A percentile compares a stretch with the other conserved stretches of the same genome.
These are phyloP conservation scores for Cyprinodon variegatus DNA, from an alignment of 2,113 vertebrate genomes.

Conservation along the genomic window DNA sequence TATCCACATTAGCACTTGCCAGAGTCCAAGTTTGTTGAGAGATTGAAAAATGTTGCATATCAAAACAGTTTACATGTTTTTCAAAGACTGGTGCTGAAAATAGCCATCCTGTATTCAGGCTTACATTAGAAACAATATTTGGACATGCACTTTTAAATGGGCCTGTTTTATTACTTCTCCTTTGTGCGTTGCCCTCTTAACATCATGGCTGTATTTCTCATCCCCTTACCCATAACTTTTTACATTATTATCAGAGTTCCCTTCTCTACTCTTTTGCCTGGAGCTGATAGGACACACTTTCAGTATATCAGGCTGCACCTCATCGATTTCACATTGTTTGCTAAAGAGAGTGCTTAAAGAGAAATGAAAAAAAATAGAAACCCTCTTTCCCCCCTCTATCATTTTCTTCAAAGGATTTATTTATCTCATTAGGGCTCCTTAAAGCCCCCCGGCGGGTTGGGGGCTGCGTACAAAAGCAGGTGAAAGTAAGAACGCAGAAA, in stretches of 20 bases:
- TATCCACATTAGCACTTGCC: too few species aligned
- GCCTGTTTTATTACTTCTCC: slow-evolving; percentile 4
- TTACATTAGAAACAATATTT: too few species aligned
- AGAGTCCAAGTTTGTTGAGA: too few species aligned
- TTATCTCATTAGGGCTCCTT: slow-evolving; percentile 53
- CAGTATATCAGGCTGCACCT: slow-evolving; percentile 31
- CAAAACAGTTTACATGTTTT: too few species aligned
- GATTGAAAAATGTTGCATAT: too few species aligned
- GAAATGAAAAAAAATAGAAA: slow-evolving; percentile 10
- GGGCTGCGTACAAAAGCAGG: slow-evolving; percentile 40
- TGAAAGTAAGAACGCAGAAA: slow-evolving; percentile 42
- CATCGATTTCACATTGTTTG: slow-evolving; percentile 72
- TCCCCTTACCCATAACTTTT: slow-evolving; percentile 41
- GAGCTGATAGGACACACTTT: slow-evolving; percentile 19
- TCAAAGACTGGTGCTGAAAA: too few species aligned
- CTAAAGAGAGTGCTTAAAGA: slow-evolving; percentile 42
- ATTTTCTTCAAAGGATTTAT: slow-evolving; percentile 52
- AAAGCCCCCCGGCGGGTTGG: slow-evolving; percentile 24
- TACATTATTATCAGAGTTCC: slow-evolving; percentile 8
- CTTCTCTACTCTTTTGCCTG: slow-evolving; percentile 29
- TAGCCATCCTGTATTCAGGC: too few species aligned
- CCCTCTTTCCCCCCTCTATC: slow-evolving; percentile 15
- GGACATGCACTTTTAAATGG: background rate
- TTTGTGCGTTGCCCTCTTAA: slow-evolving; percentile 2
- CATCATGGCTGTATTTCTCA: slow-evolving; percentile 5